Base-by-base conservation (phyloP, 2,797 vertebrate genomes). In the Rhynchonycteris naso region DNA sequence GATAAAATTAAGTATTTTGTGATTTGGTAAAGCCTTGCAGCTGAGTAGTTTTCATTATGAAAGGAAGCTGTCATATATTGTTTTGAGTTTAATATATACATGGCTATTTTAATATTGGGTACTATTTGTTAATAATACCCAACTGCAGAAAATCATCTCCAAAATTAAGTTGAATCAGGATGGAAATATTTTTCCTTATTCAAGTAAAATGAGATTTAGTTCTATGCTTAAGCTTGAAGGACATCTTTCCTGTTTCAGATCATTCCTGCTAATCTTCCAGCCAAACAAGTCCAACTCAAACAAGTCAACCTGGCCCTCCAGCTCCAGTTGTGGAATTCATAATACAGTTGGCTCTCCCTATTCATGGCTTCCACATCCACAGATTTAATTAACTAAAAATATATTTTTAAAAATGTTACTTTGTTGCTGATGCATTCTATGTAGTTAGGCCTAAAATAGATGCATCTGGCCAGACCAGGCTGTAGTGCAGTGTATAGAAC, bases 121-220 rank as follows among this genome's bases (percentile, higher is more conserved):
- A 28, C 47, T n/a, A 56, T 94, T 95, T 85, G n/a, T 9, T 90
- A 82, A 78, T 82, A 82, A 94, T 68, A 58, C 1, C 6, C 15
- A 38, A 26, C 10, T 68, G 24, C 5, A 5, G 56, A 92, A 92
- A 86, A 30, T 91, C n/a, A 59, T 54, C 54, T 18, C 47, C 13
- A 81, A 76, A 94, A 89, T 92, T 75, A 89, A 76, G 38, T 66
- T 59, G 58, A 80, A 92, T 33, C 8, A 24, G 61, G 75, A 26
- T 6, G 5, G 52, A 56, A 72, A 71, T 52, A n/a, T 76, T 50
- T 69, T 79, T 74, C 66, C 18, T 83, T 65, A 61, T 54, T 85
- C 22, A 84, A 76, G 28, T 47, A 61, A 79, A 92, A 61, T 30
- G 7, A n/a, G 33, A 6, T 78, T 56, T 26, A 54, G 1, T 61